Evolutionary conservation across 2,113 vertebrate genomes (phyloP), one percentile per base, ranked within the genome.

Genomic region (Pelvicachromis taeniatus): DNA sequence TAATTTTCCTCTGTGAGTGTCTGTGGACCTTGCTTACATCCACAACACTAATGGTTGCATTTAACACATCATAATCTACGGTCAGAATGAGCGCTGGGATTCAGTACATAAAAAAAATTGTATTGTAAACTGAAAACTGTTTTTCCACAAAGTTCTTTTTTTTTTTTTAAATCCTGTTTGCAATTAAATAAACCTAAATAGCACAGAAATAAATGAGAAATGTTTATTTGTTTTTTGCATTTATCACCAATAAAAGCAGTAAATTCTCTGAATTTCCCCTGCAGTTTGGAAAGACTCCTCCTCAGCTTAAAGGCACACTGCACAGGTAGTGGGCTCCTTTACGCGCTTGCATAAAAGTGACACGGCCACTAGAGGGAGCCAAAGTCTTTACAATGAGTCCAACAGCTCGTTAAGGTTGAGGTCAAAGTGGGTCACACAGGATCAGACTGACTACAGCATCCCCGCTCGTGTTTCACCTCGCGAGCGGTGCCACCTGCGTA

Each of bases 341-440:
- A 73, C 19, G 48, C 9, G 4, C 68, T 2, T 70, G 65, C 17
- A 16, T 3, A 63, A 53, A 19, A 31, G 21, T 3, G 17, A 50
- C 13, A 35, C 8, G 52, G 48, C 80, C 90, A 81, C 35, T 29
- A 87, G 90, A 53, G 80, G 85, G 85, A 17, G 59, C 9, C 55
- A 73, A 17, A 16, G 45, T 42, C 70, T 81, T 23, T 17, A 10
- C 16, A 84, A 53, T 58, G 12, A 31, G 17, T 19, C 23, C 42
- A 75, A 75, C 70, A 31, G 16, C 19, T 1, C 10, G 29, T 52
- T n/a, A 29, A 42, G 8, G 23, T 0, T 65, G n/a, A 81, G 77
- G 68, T 88, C 40, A 85, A 35, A 7, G 78, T 23, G 55, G 85
- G 88, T 87, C 80, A 80, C 16, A 23, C 26, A 19, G 50, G 26